A percentile compares a stretch with the other conserved stretches of the same genome.
phyloP scores from a whole-genome alignment of 2,113 vertebrate species.

The Myxocyprinus asiaticus region DNA sequence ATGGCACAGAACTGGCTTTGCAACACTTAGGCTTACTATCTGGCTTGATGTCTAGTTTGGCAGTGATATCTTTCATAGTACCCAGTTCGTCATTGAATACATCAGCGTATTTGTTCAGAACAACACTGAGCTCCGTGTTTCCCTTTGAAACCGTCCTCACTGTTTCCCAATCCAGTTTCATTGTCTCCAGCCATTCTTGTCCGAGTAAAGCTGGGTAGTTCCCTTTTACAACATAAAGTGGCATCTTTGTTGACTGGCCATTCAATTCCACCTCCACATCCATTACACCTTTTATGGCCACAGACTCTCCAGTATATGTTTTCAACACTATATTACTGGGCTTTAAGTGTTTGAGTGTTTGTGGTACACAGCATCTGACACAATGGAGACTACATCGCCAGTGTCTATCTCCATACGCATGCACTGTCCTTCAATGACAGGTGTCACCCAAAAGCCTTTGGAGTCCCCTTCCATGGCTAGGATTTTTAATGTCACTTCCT shows the following conservation, averaged over 20 bases:
- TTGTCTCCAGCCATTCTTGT: conserved; percentile 13
- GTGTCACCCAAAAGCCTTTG: conserved; percentile 29
- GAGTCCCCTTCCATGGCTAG: conserved; percentile 19
- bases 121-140: neutral
- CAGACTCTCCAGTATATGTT: conserved; percentile 18
- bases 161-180: conserved; percentile 34
- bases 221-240: conserved; percentile 41
- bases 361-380: conserved; percentile 32
- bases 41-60: neutral
- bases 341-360: conserved; percentile 26
- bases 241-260: conserved; percentile 25
- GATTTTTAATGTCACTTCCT: conserved; percentile 12
- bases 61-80: too few relatives aligned
- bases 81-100: too few relatives aligned
- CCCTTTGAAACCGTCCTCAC: neutral
- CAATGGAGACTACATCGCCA: neutral
- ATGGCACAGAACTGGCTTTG: neutral
- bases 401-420: conserved; percentile 39
- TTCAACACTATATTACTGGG: conserved; percentile 25
- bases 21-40: neutral
- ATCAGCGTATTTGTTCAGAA: too few relatives aligned
- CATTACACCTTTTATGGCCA: conserved; percentile 23
- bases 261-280: conserved; percentile 41
- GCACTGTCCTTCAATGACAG: conserved; percentile 11
- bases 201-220: conserved; percentile 36